These are phyloP conservation scores for Passerina amoena DNA, from an alignment of 2,113 vertebrate species.

Conservation along the genomic window DNA sequence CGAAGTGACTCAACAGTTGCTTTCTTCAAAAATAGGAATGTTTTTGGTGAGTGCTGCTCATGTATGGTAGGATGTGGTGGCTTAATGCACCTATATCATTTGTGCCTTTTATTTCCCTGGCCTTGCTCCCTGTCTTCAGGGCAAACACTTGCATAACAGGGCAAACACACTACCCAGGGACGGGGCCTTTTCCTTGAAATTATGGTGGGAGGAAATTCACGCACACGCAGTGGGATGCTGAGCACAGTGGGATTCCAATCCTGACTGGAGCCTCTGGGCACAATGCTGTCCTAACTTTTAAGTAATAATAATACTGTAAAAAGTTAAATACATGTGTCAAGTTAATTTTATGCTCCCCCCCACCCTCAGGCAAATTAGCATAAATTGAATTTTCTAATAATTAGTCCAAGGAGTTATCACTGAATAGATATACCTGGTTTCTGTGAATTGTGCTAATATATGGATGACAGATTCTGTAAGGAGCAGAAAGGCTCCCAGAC, in stretches of 20 bases:
- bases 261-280: conserved; percentile 1
- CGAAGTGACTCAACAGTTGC: background rate
- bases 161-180: background rate
- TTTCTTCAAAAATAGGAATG: background rate
- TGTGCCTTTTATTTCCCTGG: background rate
- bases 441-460: background rate
- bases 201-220: background rate
- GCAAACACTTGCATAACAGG: background rate
- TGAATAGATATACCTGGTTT: background rate
- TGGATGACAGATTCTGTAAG: background rate
- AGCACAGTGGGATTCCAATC: background rate
- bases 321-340: conserved; percentile 60
- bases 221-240: rapidly evolving
- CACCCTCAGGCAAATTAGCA: conserved; percentile 23
- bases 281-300: conserved; percentile 7
- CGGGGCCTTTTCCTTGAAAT: rapidly evolving
- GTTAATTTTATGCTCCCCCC: conserved; percentile 62
- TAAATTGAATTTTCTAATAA: conserved; percentile 40
- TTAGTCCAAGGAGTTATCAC: conserved; percentile 1
- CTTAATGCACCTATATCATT: background rate
- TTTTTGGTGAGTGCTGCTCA: background rate
- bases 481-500: background rate
- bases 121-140: rapidly evolving
- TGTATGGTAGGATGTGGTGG: background rate
- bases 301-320: conserved; percentile 6